Evolutionary conservation across 2,888 invertebrate species (phyloP), one percentile per base, ranked within the genome.

Genomic region (Drosophila acutilabella): DNA sequence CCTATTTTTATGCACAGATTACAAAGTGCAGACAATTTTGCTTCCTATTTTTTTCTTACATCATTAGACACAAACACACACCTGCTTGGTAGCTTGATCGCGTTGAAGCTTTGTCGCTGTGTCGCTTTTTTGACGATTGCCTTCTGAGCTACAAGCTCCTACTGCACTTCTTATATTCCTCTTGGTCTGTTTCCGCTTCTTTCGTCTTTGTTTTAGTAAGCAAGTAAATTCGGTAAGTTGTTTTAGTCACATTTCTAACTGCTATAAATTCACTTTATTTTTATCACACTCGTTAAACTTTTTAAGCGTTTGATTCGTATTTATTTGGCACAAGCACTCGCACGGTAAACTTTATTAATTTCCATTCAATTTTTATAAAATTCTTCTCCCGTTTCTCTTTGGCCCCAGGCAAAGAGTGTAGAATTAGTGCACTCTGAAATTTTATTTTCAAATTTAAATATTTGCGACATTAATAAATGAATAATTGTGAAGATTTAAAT

Each of bases 201-300:
- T 47, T 44, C 47, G 59, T 54, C 16, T 57, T 57, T 61, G 45
- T 54, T 76, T 64, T 41, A 20, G 61, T 67, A 4, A 41, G 52
- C 42, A 71, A 61, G 41, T 64, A 69, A 72, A 51, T 80, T 82
- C 62, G 50, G 72, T 61, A 41, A 41, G 58, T 71, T 76, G 69
- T 61, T 71, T 81, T 74, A 81, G 87, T 82, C 82, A 82, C 82
- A 82, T 82, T 87, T 82, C 82, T 78, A 87, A 83, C 71, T 73
- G 68, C 65, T 77, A 70, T 76, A 58, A 70, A 75, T 62, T 50
- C 80, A 71, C 77, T 69, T 69, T 66, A 26, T 36, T 47, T 51
- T 60, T 50, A 54, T 44, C 59, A 72, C 73, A 64, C 68, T 59
- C 58, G 54, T 73, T 64, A 52, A 61, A 59, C 56, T 61, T 66